phyloP scores from a whole-genome alignment of 2,888 invertebrate species.

The Andrena camellia region DNA sequence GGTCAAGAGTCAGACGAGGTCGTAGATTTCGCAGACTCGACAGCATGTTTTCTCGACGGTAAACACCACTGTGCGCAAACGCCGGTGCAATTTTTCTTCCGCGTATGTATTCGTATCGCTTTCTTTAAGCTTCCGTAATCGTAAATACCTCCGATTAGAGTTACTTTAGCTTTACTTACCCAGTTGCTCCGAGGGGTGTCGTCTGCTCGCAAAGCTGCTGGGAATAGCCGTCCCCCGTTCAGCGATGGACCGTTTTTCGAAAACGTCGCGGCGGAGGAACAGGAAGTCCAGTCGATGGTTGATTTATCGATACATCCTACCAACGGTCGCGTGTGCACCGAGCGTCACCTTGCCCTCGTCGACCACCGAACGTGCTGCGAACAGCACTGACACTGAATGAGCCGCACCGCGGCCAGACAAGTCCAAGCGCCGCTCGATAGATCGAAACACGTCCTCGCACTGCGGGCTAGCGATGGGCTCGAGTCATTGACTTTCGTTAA shows the following conservation, averaged over 20 bases:
- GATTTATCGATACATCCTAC: slow-evolving; percentile 60
- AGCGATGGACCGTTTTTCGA: slow-evolving; percentile 11
- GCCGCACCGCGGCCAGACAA: slow-evolving; percentile 50
- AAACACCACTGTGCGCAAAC: no score
- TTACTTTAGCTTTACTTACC: slow-evolving; percentile 37
- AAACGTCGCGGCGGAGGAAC: slow-evolving; percentile 37
- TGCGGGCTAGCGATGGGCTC: slow-evolving; percentile 44
- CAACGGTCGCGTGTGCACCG: slow-evolving; percentile 37
- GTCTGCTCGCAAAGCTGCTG: background rate
- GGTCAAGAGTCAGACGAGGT: slow-evolving; percentile 7
- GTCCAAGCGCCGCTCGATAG: slow-evolving; percentile 61
- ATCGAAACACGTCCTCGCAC: slow-evolving; percentile 54
- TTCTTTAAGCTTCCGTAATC: no score
- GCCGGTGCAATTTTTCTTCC: no score
- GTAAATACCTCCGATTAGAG: background rate
- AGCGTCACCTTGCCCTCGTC: slow-evolving; percentile 38
- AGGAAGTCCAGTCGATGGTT: slow-evolving; percentile 26
- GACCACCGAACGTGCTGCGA: slow-evolving; percentile 62
- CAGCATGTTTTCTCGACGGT: background rate
- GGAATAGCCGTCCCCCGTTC: slow-evolving; percentile 8
- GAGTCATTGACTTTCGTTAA: slow-evolving; percentile 9
- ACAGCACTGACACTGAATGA: slow-evolving; percentile 66
- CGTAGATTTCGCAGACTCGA: background rate
- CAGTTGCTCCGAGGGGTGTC: background rate
- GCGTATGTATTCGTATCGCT: no score